A percentile compares a stretch with the other conserved stretches of the same genome.
These are phyloP conservation scores for Colinus virginianus DNA, from an alignment of 2,113 vertebrate genomes.

Conservation along the genomic window DNA sequence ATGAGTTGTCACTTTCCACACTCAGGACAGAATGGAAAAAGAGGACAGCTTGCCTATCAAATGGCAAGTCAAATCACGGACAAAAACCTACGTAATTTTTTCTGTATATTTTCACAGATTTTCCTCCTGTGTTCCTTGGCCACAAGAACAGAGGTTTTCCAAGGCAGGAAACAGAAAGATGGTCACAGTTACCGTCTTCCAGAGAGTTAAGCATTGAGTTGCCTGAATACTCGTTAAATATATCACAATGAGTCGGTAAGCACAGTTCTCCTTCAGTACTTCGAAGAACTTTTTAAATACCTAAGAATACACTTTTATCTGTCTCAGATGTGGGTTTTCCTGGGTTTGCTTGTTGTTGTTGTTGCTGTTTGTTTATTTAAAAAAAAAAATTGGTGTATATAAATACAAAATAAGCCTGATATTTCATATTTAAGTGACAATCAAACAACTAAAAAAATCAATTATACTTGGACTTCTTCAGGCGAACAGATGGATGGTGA, in stretches of 20 bases:
- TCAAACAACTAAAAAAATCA: neutral
- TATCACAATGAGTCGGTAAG: neutral
- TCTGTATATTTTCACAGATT: neutral
- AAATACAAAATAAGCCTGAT: neutral
- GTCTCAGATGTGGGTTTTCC: neutral
- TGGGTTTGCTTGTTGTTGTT: too few species aligned
- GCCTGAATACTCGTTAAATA: neutral
- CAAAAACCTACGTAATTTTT: neutral
- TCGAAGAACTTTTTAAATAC: neutral
- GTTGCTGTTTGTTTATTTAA: too few species aligned
- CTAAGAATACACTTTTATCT: neutral
- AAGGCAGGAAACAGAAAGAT: neutral
- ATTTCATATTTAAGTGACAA: neutral
- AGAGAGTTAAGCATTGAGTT: neutral
- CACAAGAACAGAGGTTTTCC: neutral
- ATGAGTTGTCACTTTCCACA: neutral
- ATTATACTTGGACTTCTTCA: neutral
- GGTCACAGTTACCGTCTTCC: neutral
- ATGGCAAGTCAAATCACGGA: neutral
- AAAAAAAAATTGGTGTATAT: neutral
- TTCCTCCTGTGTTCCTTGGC: neutral
- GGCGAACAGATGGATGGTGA: neutral
- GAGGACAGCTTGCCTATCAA: neutral
- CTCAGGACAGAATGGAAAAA: neutral
- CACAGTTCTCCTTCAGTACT: neutral